Evolutionary conservation across 2,888 invertebrate genomes (phyloP).

Genomic region (Drosophila colorata): DNA sequence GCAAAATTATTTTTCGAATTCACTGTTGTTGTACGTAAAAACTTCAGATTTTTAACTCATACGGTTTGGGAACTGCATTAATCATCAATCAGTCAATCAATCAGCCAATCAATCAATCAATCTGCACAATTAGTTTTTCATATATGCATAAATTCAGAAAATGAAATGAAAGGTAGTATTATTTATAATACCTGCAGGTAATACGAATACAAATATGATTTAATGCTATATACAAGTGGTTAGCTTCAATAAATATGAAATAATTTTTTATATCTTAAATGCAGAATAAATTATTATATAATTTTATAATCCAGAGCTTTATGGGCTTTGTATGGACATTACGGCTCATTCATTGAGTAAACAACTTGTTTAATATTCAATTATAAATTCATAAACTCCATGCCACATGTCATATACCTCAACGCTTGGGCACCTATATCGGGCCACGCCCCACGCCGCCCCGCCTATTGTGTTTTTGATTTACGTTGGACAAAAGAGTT

Average conservation of each 20-base stretch:
- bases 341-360: conserved; percentile 16
- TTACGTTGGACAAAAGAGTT: conserved; percentile 28
- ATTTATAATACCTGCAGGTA: not conserved
- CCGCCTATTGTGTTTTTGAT: not conserved
- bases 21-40: not conserved
- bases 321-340: not conserved
- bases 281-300: conserved; percentile 5
- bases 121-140: not conserved
- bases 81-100: not conserved
- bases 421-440: conserved; percentile 7
- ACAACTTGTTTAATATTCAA: conserved; percentile 54
- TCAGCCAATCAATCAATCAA: not conserved
- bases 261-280: not conserved
- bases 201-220: not conserved
- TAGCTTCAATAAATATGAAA: not conserved
- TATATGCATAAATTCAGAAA: too few relatives aligned
- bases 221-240: not conserved
- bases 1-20: not conserved
- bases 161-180: not conserved
- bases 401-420: conserved; percentile 12
- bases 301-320: conserved; percentile 1
- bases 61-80: too few relatives aligned
- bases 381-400: conserved; percentile 66
- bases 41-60: not conserved
- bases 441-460: conserved; percentile 6